Conservation (phyloP, 2,888 invertebrate species). For the Eudasyphora cyanicolor region DNA sequence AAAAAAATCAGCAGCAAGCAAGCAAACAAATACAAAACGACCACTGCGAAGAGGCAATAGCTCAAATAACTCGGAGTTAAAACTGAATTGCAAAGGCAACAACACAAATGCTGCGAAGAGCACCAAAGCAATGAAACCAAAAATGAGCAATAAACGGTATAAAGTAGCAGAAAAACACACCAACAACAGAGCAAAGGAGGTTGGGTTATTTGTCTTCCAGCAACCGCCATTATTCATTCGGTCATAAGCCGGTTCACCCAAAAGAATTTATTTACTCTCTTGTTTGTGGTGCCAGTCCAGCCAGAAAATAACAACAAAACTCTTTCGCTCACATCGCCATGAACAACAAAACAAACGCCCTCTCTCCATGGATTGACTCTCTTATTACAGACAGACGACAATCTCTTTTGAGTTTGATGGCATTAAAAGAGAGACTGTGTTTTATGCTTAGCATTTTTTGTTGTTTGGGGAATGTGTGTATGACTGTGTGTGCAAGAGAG, state of each 20-base stretch:
- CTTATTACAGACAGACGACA: not conserved
- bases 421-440: not conserved
- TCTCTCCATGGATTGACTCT: not conserved
- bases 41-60: slow-evolving; percentile 45
- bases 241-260: slow-evolving; percentile 45
- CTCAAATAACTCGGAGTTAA: slow-evolving; percentile 47
- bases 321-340: not conserved
- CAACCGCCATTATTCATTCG: slow-evolving; percentile 79
- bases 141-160: slow-evolving; percentile 61
- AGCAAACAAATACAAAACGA: slow-evolving; percentile 57
- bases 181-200: slow-evolving; percentile 76
- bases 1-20: not conserved
- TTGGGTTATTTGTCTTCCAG: slow-evolving; percentile 79
- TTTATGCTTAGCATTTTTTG: not conserved
- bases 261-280: slow-evolving; percentile 53
- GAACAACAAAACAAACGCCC: slow-evolving; percentile 1
- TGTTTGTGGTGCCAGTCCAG: too few species aligned
- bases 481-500: not conserved
- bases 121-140: slow-evolving; percentile 18
- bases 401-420: not conserved
- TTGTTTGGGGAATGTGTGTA: too few species aligned
- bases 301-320: slow-evolving; percentile 38
- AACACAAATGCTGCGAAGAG: slow-evolving; percentile 4
- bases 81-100: slow-evolving; percentile 17
- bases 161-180: slow-evolving; percentile 64